Conservation (phyloP, 1,140 invertebrate species). For the Phthorimaea operculella region DNA sequence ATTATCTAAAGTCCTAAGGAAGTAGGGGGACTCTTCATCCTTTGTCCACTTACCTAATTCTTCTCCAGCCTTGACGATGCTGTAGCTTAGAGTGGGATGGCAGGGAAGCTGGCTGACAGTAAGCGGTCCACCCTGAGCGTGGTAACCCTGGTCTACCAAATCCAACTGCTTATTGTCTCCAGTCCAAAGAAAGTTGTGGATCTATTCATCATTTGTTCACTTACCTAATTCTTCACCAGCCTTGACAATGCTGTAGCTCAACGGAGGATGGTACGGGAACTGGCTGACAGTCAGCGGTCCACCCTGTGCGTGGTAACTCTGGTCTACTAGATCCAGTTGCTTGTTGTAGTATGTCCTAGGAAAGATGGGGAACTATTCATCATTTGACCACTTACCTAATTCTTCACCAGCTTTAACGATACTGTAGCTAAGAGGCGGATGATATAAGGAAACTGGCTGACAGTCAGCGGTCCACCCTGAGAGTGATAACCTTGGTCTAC, state of each 20-base stretch:
- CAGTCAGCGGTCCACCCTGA: too few species aligned
- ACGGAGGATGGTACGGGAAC: constrained; percentile 87
- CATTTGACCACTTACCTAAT: too few species aligned
- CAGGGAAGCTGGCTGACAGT: constrained; percentile 87
- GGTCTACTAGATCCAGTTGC: too few species aligned
- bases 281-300: constrained; percentile 83
- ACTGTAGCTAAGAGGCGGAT: too few species aligned
- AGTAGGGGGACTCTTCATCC: constrained; percentile 89
- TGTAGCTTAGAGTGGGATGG: constrained; percentile 84
- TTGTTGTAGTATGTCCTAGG: too few species aligned
- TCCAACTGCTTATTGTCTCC: constrained; percentile 82
- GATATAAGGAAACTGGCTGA: too few species aligned
- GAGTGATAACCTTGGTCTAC: too few species aligned
- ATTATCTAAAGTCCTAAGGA: constrained; percentile 88
- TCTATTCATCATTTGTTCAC: constrained; percentile 78
- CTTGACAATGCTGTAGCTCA: constrained; percentile 85
- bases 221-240: constrained; percentile 82
- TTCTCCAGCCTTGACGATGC: constrained; percentile 84
- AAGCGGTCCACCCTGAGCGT: constrained; percentile 80
- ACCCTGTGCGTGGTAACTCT: constrained; percentile 66
- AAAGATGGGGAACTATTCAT: too few species aligned
- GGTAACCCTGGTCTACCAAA: constrained; percentile 77
- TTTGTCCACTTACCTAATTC: constrained; percentile 76
- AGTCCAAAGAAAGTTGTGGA: constrained; percentile 89
- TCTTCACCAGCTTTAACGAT: too few species aligned